These are phyloP conservation scores for Vombatus ursinus DNA, from an alignment of 2,113 vertebrate genomes.

Conservation along the genomic window DNA sequence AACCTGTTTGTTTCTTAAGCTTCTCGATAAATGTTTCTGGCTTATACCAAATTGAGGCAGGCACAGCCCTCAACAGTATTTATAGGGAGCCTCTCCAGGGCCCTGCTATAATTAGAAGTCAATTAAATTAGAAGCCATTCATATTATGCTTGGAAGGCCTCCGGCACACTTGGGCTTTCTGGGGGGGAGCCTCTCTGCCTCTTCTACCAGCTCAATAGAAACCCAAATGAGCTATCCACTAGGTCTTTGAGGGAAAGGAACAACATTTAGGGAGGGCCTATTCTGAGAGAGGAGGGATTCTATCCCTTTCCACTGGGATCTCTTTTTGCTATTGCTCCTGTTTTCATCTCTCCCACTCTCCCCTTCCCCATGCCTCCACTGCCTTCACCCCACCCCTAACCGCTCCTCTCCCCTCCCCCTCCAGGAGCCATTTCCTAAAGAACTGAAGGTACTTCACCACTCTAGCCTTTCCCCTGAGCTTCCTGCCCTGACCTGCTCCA, in stretches of 20 bases:
- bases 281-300: not conserved
- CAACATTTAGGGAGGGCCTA: no score
- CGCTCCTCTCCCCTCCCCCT: constrained; percentile 6
- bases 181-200: constrained; percentile 61
- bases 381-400: not conserved
- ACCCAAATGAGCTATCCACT: constrained; percentile 56
- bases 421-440: constrained; percentile 70
- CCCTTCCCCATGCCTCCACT: not conserved
- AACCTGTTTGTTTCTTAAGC: not conserved
- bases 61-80: constrained; percentile 29
- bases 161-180: constrained; percentile 68
- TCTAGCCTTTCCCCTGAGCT: constrained; percentile 63
- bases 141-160: constrained; percentile 72
- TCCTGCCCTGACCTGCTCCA: constrained; percentile 80
- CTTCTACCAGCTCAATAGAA: constrained; percentile 34
- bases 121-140: constrained; percentile 65
- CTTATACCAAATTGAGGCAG: not conserved
- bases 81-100: constrained; percentile 45
- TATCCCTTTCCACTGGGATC: constrained; percentile 10
- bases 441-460: constrained; percentile 56
- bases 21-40: not conserved
- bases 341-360: not conserved
- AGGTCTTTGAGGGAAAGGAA: not conserved
- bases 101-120: constrained; percentile 61
- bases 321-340: constrained; percentile 60